Base-by-base conservation (phyloP, 2,113 vertebrate genomes). In the Pimephales promelas region DNA sequence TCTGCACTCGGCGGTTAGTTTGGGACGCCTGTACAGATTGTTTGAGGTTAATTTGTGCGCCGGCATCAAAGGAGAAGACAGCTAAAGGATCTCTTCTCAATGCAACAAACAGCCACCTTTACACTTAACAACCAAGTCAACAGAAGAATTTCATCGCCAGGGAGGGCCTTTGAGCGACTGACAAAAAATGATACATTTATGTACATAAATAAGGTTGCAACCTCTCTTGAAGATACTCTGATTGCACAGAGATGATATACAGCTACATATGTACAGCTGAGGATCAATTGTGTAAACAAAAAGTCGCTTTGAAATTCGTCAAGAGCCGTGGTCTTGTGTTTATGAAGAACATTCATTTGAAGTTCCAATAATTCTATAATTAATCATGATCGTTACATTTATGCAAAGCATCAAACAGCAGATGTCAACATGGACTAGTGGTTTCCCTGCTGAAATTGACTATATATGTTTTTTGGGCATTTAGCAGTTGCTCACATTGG, bases 31-130 rank as follows among this genome's bases (percentile, higher is more conserved):
- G 61, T 52, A 66, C 10, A 45, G 18, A 56, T 84, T 79, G 80
- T 87, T 84, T 82, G 76, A 87, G 83, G 82, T 72, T 83, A 80
- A 73, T 66, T 82, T 87, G 43, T 79, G 52, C 59, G 18, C 70
- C 57, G 59, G 62, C 75, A 83, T 83, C 62, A 86, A 86, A 83
- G 75, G 77, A 18, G 22, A 45, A 61, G 45, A 61, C n/a, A 61
- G 11, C 61, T 34, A 28, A 72, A 66, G 7, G 20, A 36, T 79
- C 59, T 84, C 54, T 47, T 79, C 59, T 84, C 54, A 40, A 81
- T 70, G 54, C 49, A 43, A 57, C 71, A 81, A 79, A 77, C 77
- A 62, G 40, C 59, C 57, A 81, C 59, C 82, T 81, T 77, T 71
- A 73, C 20, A 8, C 68, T 79, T 54, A 78, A 76, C 40, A 31